Evolutionary conservation across 2,888 invertebrate species (phyloP).

Genomic region (Latrodectus elegans): DNA sequence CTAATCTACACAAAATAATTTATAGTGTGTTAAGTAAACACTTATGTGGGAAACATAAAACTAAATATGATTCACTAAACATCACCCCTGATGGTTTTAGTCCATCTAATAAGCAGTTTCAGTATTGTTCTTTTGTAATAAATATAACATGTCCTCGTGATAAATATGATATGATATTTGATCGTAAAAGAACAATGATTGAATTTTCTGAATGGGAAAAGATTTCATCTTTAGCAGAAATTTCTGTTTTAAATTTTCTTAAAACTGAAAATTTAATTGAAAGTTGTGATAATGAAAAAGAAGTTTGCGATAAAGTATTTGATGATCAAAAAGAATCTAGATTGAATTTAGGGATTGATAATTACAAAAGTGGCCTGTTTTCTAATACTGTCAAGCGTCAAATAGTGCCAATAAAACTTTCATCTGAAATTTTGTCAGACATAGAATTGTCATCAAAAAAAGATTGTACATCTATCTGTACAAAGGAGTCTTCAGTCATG

Average conservation of each 20-base stretch:
- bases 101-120: conserved; percentile 37
- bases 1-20: conserved; percentile 77
- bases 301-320: background rate
- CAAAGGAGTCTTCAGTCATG: too few relatives aligned
- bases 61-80: background rate
- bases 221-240: conserved; percentile 76
- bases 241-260: conserved; percentile 71
- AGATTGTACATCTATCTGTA: too few relatives aligned
- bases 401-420: background rate
- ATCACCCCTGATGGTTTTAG: conserved; percentile 7
- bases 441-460: too few relatives aligned
- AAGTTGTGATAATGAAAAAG: background rate
- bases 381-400: conserved; percentile 46
- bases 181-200: conserved; percentile 77
- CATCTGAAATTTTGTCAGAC: too few relatives aligned
- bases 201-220: conserved; percentile 79
- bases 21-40: conserved; percentile 75
- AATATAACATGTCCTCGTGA: conserved; percentile 78
- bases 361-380: conserved; percentile 52
- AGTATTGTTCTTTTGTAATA: conserved; percentile 76
- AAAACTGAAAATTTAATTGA: conserved; percentile 16
- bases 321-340: background rate
- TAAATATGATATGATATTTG: conserved; percentile 77
- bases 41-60: conserved; percentile 70
- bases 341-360: conserved; percentile 34